Conservation (phyloP, 1,140 invertebrate genomes). For the Holcopasites calliopsidis region DNA sequence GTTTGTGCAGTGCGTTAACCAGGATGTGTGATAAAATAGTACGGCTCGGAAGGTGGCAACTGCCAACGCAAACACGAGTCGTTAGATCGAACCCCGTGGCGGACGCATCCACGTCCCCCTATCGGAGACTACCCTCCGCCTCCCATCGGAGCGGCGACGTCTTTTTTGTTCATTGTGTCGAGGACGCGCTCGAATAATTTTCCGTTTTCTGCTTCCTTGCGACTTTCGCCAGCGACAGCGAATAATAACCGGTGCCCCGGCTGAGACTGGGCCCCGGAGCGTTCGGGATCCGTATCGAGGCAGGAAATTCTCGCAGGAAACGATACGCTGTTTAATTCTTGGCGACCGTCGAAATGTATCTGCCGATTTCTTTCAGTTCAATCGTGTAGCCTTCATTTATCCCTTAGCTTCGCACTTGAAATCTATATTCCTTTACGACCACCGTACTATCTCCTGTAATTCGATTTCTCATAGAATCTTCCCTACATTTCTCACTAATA, state of each 20-base stretch:
- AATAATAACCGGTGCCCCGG: constrained; percentile 40
- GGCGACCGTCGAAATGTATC: neutral
- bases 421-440: no score
- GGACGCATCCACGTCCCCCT: constrained; percentile 8
- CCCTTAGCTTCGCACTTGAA: no score
- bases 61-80: constrained; percentile 43
- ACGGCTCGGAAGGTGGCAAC: constrained; percentile 14
- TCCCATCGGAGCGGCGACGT: neutral
- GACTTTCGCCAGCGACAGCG: constrained; percentile 43
- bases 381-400: neutral
- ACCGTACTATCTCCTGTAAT: no score
- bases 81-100: constrained; percentile 44
- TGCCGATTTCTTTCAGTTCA: neutral
- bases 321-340: constrained; percentile 3
- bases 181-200: constrained; percentile 44
- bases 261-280: constrained; percentile 29
- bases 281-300: constrained; percentile 9
- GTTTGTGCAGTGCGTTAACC: no score
- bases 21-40: no score
- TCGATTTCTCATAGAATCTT: no score
- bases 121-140: neutral
- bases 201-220: constrained; percentile 40
- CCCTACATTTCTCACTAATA: no score
- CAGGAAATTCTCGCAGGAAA: constrained; percentile 17
- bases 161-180: constrained; percentile 34